Evolutionary conservation across 2,797 vertebrate species (phyloP).

Genomic region (Remorina albescens): DNA sequence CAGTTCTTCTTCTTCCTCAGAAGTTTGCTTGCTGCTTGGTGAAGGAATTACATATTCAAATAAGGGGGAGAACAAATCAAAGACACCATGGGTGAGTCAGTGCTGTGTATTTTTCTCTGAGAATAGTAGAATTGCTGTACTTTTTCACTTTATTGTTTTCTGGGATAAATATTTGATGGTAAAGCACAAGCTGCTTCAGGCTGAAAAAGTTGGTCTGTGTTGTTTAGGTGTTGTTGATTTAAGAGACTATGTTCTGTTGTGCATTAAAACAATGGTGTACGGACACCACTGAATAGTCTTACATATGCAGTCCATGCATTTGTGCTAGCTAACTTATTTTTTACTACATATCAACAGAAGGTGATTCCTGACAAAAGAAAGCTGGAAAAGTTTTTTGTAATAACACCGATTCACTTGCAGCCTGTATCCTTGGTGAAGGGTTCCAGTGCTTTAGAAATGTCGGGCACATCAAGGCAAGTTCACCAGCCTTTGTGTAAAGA

Average conservation of each 20-base stretch:
- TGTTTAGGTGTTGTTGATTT: conserved; percentile 4
- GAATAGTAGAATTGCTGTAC: background rate
- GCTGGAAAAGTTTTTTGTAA: background rate
- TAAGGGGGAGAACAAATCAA: conserved; percentile 14
- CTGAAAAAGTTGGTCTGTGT: background rate
- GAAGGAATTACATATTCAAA: conserved; percentile 46
- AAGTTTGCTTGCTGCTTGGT: conserved; percentile 33
- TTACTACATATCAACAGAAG: too few species aligned
- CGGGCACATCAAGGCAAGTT: conserved; percentile 48
- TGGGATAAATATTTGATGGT: background rate
- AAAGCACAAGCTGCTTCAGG: background rate
- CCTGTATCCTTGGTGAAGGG: background rate
- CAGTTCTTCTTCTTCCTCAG: conserved; percentile 56
- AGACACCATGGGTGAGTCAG: conserved; percentile 83
- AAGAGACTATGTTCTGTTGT: too few species aligned
- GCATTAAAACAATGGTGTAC: background rate
- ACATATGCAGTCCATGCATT: background rate
- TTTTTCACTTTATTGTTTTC: conserved; percentile 12
- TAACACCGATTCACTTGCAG: conserved; percentile 1
- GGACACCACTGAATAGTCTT: background rate
- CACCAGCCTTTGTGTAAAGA: conserved; percentile 38
- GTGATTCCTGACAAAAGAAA: background rate
- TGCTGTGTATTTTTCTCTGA: background rate
- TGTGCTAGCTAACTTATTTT: background rate
- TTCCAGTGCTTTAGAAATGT: conserved; percentile 46